Base-by-base conservation (phyloP, 2,113 vertebrate species). In the Pluvianellus socialis region DNA sequence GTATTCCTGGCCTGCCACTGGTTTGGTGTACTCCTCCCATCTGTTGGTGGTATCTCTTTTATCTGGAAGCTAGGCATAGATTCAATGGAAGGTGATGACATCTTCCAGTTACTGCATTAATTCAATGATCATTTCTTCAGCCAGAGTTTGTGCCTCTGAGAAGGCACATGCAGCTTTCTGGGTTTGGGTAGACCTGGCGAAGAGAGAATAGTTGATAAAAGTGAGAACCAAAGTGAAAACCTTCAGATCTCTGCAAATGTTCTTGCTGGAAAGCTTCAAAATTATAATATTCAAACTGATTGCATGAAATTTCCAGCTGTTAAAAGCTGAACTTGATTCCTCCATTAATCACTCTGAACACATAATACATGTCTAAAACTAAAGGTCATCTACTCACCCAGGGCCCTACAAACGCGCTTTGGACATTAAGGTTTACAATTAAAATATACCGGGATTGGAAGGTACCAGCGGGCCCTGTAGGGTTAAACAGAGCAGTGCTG, bases 271-370 rank as follows among this genome's bases (percentile, higher is more conserved):
- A 92, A 81, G 15, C 70, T 79, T 75, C 58, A 59, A 84, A 84
- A 71, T 74, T 71, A 30, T 35, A 88, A 92, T 95, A 94, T 71
- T 95, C 75, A 44, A 72, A 85, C 32, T 92, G 87, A 94, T 94
- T 92, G 66, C 68, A 33, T 53, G 47, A 72, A 87, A 72, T 85
- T 96, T 96, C 84, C 81, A 94, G 93, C 70, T 93, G 90, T 88
- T 95, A 88, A n/a, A 96, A 92, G 77, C 58, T 32, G 87, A 94
- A 88, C 40, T 93, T 75, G 70, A 85, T 95, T 94, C 70, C 58
- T 88, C 66, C n/a, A 94, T 73, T 90, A 96, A 95, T 95, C 77
- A 90, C 71, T 75, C 14, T 62, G 87, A 91, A 93, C 77, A 82
- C 62, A 87, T 75, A 96, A 91, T 70, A 68, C 24, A 18, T n/a